Base-by-base conservation (phyloP, 1,140 invertebrate genomes). In the Ridgeia piscesae region DNA sequence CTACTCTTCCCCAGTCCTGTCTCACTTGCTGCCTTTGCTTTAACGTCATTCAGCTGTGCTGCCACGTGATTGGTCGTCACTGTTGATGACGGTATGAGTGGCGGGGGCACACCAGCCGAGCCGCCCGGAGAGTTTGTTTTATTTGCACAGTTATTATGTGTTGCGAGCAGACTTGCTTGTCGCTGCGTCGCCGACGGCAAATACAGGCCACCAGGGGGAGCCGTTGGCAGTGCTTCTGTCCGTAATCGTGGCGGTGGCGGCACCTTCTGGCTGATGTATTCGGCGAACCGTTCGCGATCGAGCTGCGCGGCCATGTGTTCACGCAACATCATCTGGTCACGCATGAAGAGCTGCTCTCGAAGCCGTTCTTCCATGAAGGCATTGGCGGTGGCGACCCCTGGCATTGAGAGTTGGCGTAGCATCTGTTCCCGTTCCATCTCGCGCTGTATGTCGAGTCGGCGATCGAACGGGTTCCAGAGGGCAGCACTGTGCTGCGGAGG, bases 381-480 rank as follows among this genome's bases (percentile, higher is more conserved):
- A 34, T 90, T 90, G n/a, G 89, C 33, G 31, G n/a, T 33, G 88
- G 35, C 34, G 35, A 34, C 89, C n/a, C 34, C 89, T 34, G 89
- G 35, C 89, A 34, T 11, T 14, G 89, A 34, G 21, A 35, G 35
- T 90, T 90, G 89, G 17, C 89, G 89, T 27, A 34, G 8, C 35
- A 90, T 34, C 21, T 90, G 14, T 11, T 33, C 9, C 33, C 31
- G 33, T n/a, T 90, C 89, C 34, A 90, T 90, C 34, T 90, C 89
- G 17, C 89, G 33, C 31, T 34, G 33, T 14, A 90, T 90, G 35
- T 90, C 89, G 17, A 90, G 89, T 34, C 34, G 17, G 14, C 89
- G 89, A 21, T 90, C 89, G 35, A 90, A 90, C 35, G 89, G 89
- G 35, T 90, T 90, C 89, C 89, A 90, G 14, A 90, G 35, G 89